Evolutionary conservation across 2,797 vertebrate species (phyloP).

Genomic region (Gymnothorax javanicus): DNA sequence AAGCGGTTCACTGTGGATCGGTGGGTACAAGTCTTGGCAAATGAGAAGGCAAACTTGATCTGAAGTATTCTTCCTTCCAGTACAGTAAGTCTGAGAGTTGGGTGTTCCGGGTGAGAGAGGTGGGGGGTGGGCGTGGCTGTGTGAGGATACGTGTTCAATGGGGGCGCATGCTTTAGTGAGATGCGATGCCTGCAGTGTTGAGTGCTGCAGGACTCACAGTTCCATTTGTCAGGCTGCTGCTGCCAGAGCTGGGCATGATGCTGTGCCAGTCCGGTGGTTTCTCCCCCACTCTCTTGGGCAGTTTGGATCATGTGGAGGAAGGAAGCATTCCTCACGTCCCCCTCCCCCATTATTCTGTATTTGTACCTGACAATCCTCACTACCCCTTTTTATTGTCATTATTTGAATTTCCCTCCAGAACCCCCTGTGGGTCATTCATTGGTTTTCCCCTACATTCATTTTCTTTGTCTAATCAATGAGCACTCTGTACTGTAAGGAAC

Average conservation of each 20-base stretch:
- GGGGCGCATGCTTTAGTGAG: background rate
- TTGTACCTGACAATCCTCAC: too few species aligned
- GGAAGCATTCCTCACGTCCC: too few species aligned
- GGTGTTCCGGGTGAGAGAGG: background rate
- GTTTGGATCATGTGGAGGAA: too few species aligned
- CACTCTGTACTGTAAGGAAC: too few species aligned
- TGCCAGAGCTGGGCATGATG: background rate
- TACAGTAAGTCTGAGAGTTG: background rate
- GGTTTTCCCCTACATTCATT: too few species aligned
- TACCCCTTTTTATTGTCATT: too few species aligned
- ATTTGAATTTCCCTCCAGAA: too few species aligned
- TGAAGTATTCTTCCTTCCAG: background rate
- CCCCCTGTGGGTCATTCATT: too few species aligned
- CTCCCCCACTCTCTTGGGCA: background rate
- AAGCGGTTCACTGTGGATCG: background rate
- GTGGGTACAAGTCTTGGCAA: background rate
- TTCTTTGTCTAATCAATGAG: too few species aligned
- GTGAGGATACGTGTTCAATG: background rate
- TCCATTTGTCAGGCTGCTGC: background rate
- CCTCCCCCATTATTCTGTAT: too few species aligned
- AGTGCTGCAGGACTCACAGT: background rate
- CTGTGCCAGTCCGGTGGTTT: background rate
- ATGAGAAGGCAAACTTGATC: background rate
- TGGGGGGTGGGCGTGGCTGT: background rate
- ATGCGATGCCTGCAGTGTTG: slow-evolving; percentile 5